These are phyloP conservation scores for Petrolisthes manimaculis DNA, from an alignment of 2,888 invertebrate species.

Conservation along the genomic window DNA sequence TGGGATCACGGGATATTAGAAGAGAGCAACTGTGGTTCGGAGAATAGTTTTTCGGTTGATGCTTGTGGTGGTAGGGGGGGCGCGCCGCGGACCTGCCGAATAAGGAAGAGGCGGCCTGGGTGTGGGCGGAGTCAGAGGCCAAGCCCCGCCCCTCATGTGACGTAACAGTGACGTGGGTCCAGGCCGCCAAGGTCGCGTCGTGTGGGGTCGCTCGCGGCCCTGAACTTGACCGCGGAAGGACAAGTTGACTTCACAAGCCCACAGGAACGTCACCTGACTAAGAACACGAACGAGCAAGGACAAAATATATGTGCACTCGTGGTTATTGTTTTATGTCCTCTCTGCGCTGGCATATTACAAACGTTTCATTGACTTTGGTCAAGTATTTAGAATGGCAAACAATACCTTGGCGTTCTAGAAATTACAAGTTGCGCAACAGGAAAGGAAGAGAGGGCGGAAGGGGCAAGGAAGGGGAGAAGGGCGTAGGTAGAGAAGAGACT, in stretches of 20 bases:
- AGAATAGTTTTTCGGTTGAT: slow-evolving; percentile 43
- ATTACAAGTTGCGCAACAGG: too few species aligned
- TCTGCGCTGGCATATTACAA: too few species aligned
- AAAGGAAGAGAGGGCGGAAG: too few species aligned
- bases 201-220: slow-evolving; percentile 24
- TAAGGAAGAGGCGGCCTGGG: slow-evolving; percentile 41
- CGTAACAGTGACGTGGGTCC: slow-evolving; percentile 39
- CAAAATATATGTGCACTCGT: too few species aligned
- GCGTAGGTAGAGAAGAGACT: too few species aligned
- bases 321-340: too few species aligned
- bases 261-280: too few species aligned
- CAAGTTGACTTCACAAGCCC: neutral
- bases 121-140: slow-evolving; percentile 23
- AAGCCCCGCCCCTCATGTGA: slow-evolving; percentile 35
- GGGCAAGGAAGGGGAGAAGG: too few species aligned
- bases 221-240: neutral
- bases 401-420: too few species aligned
- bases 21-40: neutral
- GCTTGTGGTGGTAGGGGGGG: slow-evolving; percentile 37
- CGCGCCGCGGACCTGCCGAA: slow-evolving; percentile 46
- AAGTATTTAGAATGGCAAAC: too few species aligned
- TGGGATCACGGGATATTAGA: neutral
- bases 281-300: too few species aligned
- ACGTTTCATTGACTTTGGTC: too few species aligned
- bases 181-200: slow-evolving; percentile 37